Percentiles rank a stretch among this genome's conserved stretches.
phyloP scores from a whole-genome alignment of 2,888 invertebrate genomes.

The Digitonthophagus gazella region DNA sequence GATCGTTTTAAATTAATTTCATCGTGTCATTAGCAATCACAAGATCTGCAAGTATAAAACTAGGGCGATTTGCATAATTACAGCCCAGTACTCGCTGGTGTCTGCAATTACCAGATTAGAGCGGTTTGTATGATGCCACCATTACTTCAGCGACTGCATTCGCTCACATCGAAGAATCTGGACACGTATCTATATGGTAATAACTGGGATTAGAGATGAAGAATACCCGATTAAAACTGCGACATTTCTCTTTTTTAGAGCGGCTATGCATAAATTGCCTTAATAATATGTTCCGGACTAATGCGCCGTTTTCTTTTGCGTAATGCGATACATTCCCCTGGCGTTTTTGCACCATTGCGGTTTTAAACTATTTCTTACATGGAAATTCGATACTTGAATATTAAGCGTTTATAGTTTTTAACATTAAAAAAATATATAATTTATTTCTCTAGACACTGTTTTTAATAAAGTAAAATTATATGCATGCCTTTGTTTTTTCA shows the following conservation, averaged over 20 bases:
- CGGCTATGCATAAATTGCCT: not conserved
- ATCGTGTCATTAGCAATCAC: conserved; percentile 9
- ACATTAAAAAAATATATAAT: too few relatives aligned
- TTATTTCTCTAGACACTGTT: too few relatives aligned
- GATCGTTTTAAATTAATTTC: conserved; percentile 14
- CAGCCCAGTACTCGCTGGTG: conserved; percentile 2
- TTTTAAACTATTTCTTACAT: not conserved
- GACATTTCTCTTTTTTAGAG: not conserved
- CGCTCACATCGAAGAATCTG: not conserved
- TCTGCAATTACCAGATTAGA: conserved; percentile 12
- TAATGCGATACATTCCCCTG: not conserved
- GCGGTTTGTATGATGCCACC: conserved; percentile 3
- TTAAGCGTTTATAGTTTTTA: not conserved
- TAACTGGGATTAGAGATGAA: not conserved
- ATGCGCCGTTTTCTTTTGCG: not conserved
- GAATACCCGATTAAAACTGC: not conserved
- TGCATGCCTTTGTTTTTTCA: too few relatives aligned
- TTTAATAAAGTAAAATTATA: too few relatives aligned
- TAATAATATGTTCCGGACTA: not conserved
- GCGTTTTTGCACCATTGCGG: not conserved
- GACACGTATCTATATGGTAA: not conserved
- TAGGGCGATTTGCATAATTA: conserved; percentile 13
- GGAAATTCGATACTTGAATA: not conserved
- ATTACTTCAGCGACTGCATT: not conserved
- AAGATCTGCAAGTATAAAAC: conserved; percentile 13